phyloP scores from a whole-genome alignment of 1,140 invertebrate species.

The Psix sp. region DNA sequence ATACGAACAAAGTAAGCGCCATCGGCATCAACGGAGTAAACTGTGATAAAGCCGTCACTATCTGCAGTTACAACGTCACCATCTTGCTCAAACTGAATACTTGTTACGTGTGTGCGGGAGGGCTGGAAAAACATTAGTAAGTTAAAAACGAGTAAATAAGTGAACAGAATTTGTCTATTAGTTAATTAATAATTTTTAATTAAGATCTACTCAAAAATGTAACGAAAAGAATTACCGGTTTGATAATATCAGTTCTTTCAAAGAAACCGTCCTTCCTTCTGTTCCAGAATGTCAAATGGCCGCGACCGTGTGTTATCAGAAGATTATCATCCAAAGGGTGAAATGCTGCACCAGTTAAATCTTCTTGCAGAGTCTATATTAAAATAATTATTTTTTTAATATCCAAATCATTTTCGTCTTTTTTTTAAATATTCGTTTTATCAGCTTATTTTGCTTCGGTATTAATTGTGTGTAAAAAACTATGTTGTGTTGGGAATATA shows the following conservation, averaged over 20 bases:
- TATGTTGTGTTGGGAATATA: too few species aligned
- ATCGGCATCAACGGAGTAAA: conserved; percentile 93
- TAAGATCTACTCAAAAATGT: neutral
- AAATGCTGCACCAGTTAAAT: conserved; percentile 92
- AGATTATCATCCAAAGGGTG: conserved; percentile 95
- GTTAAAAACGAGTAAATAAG: too few species aligned
- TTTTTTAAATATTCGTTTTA: too few species aligned
- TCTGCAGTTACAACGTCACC: conserved; percentile 96
- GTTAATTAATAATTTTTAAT: neutral
- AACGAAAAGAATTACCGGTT: conserved; percentile 79
- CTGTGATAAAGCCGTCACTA: conserved; percentile 94
- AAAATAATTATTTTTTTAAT: too few species aligned
- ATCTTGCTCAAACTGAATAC: conserved; percentile 93
- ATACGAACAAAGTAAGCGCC: conserved; percentile 91
- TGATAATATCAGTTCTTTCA: conserved; percentile 90
- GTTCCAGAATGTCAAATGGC: conserved; percentile 95
- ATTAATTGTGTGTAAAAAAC: too few species aligned
- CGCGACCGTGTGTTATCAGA: conserved; percentile 94
- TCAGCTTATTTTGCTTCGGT: too few species aligned
- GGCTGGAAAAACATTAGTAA: conserved; percentile 81
- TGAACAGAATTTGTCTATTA: conserved; percentile 4
- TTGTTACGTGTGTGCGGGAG: conserved; percentile 87
- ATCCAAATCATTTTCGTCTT: too few species aligned
- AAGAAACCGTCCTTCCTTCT: conserved; percentile 92
- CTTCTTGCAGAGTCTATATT: conserved; percentile 91